Evolutionary conservation across 2,113 vertebrate species (phyloP).

Genomic region (Hippocampus comes): DNA sequence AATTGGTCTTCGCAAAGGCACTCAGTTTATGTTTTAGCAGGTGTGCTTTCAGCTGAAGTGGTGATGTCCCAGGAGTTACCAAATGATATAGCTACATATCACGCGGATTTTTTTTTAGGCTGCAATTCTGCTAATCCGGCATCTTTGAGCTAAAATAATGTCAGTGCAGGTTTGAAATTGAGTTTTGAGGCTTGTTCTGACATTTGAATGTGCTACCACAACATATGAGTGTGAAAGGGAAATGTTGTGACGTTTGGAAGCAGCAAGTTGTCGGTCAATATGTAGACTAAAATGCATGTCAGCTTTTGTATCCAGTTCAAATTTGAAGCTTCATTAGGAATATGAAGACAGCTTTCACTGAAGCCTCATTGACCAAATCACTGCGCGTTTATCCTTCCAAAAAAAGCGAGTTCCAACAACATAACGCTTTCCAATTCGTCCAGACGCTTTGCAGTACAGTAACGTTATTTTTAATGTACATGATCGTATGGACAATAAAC

Average conservation of each 20-base stretch:
- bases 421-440: background rate
- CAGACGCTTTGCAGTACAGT: no score
- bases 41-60: constrained; percentile 17
- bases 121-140: constrained; percentile 5
- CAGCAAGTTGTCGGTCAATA: constrained; percentile 44
- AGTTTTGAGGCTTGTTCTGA: background rate
- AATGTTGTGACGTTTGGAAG: constrained; percentile 20
- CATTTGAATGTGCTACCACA: background rate
- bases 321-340: background rate
- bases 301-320: background rate
- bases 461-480: no score
- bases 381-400: background rate
- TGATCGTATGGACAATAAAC: no score
- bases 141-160: constrained; percentile 6
- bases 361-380: no score
- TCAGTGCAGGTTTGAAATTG: background rate
- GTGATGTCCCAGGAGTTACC: background rate
- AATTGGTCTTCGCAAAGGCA: background rate
- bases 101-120: background rate
- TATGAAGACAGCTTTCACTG: no score
- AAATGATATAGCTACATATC: background rate
- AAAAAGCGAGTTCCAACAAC: background rate
- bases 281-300: background rate
- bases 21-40: background rate
- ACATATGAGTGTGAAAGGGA: background rate